Conservation (phyloP, 2,113 vertebrate genomes). For the Gallinago paraguaiae region DNA sequence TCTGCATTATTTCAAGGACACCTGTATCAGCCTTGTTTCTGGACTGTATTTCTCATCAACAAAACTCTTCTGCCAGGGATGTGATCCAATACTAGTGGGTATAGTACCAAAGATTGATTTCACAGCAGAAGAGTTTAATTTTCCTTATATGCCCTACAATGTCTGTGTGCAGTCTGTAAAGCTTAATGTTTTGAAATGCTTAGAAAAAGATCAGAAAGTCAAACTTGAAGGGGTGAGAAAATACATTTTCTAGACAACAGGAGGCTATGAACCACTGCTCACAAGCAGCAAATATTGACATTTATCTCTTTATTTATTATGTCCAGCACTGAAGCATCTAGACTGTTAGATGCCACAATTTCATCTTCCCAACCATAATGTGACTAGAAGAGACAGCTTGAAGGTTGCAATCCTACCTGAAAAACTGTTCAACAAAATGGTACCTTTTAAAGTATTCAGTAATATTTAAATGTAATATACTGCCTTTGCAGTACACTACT, state of each 20-base stretch:
- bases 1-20: background rate
- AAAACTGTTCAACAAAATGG: background rate
- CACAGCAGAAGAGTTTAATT: background rate
- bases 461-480: background rate
- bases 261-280: background rate
- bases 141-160: background rate
- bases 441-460: background rate
- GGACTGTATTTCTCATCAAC: background rate
- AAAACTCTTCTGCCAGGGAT: background rate
- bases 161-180: background rate
- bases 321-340: background rate
- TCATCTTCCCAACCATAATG: background rate
- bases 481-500: background rate
- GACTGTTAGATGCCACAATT: background rate
- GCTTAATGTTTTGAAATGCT: background rate
- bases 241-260: background rate
- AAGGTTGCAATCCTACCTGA: background rate
- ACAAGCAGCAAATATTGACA: background rate
- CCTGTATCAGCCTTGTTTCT: background rate
- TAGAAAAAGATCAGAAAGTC: background rate
- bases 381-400: background rate
- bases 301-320: background rate
- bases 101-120: background rate
- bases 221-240: background rate
- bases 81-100: background rate